Percentiles rank a stretch among this genome's conserved stretches.
These are phyloP conservation scores for Drymodes brunneopygia DNA, from an alignment of 2,113 vertebrate species.

Conservation along the genomic window DNA sequence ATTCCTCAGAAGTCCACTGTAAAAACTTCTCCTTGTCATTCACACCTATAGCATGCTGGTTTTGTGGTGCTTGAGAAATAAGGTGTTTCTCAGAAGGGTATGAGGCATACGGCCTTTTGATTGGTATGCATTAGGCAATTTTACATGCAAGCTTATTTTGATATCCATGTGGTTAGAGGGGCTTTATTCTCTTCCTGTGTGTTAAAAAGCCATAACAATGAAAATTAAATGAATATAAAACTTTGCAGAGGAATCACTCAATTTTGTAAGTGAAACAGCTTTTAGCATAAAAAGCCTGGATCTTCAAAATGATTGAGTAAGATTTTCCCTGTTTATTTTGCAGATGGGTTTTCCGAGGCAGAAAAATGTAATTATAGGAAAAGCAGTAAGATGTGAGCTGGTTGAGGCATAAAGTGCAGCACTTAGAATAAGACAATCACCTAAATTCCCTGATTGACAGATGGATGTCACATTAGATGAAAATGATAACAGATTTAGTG, in stretches of 20 bases:
- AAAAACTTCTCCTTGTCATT: background rate
- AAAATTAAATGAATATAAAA: constrained; percentile 53
- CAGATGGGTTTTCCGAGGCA: constrained; percentile 55
- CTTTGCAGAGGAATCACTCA: background rate
- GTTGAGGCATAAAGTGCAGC: constrained; percentile 63
- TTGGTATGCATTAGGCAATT: background rate
- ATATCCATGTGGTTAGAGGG: background rate
- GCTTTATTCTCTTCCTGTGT: background rate
- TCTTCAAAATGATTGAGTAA: constrained; percentile 29
- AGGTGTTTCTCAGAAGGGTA: background rate
- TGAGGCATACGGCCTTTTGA: background rate
- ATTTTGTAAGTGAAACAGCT: constrained; percentile 35
- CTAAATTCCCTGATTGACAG: constrained; percentile 86
- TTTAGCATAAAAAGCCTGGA: constrained; percentile 41
- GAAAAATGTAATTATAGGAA: constrained; percentile 65
- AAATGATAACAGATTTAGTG: constrained; percentile 91
- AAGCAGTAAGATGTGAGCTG: constrained; percentile 56
- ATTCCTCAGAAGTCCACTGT: background rate
- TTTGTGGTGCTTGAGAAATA: background rate
- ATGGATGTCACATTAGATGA: constrained; percentile 91
- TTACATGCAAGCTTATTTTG: constrained; percentile 15
- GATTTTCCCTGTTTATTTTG: constrained; percentile 60
- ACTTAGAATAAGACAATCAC: constrained; percentile 71
- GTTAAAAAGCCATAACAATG: constrained; percentile 19
- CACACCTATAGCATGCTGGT: background rate